Base-by-base conservation (phyloP, 2,888 invertebrate species). In the Protodeltote pygarga region DNA sequence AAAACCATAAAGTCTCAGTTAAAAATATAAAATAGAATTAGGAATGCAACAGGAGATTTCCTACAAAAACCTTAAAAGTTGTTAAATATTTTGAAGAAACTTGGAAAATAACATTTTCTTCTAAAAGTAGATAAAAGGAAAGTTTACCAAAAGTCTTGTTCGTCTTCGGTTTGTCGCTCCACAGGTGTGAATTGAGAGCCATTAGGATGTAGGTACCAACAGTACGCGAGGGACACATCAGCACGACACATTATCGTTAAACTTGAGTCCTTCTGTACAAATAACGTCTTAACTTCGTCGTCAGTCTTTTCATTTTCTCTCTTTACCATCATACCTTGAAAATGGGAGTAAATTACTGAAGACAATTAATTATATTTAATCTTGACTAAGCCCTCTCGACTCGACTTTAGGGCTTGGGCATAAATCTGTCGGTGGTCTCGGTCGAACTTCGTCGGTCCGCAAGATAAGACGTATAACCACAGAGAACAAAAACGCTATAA, bases 191-290 rank as follows among this genome's bases (percentile, higher is more conserved):
- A 89, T 49, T 87, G 87, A 0, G 79, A 66, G 0, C 92, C 89
- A 28, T 91, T 86, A 0, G 92, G 91, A 42, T 89, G 87, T 46
- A 83, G 84, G 61, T 88, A 91, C 92, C 92, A 92, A 65, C 92
- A 92, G 61, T 92, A 92, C 1, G 74, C 65, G 2, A 92, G 73
- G 0, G 89, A 81, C 2, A 73, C 68, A 0, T 83, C 80, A 0
- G 86, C 85, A 1, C 71, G 73, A 39, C 92, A 92, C 46, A 64
- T 73, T 4, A 92, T 70, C 0, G 77, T 83, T 31, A 91, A 78
- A n/a, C 74, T 64, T 19, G 71, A 64, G 14, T 76, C 62, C 21
- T 68, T 72, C 68, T 88, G 77, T 0, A 85, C 87, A 29, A 89
- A 84, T 19, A 87, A 53, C 0, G 71, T 77, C 19, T 49, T 67